These are phyloP conservation scores for Neoscelio sp. DNA, from an alignment of 2,888 invertebrate species.

Conservation along the genomic window DNA sequence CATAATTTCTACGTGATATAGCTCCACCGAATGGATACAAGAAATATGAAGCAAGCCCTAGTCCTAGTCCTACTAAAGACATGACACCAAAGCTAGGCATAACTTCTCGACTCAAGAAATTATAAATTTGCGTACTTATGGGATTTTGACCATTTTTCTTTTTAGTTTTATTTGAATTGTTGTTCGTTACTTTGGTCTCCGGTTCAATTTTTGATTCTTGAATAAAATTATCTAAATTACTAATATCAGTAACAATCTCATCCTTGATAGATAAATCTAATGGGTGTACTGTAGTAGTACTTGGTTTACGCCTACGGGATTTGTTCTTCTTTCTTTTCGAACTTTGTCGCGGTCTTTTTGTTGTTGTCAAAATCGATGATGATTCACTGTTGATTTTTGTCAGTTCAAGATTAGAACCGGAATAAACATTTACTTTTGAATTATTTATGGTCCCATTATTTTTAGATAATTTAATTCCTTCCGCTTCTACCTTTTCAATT, in stretches of 20 bases:
- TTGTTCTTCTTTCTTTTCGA: slow-evolving; percentile 84
- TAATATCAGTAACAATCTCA: slow-evolving; percentile 10
- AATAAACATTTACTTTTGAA: slow-evolving; percentile 76
- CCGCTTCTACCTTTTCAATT: slow-evolving; percentile 74
- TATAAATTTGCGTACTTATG: slow-evolving; percentile 90
- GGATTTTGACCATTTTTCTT: slow-evolving; percentile 86
- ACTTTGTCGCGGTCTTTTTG: slow-evolving; percentile 82
- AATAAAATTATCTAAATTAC: slow-evolving; percentile 70
- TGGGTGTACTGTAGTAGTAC: slow-evolving; percentile 77
- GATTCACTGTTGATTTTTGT: slow-evolving; percentile 78
- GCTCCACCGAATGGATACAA: slow-evolving; percentile 89
- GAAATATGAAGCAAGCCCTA: slow-evolving; percentile 91
- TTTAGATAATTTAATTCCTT: slow-evolving; percentile 63
- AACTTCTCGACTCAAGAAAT: slow-evolving; percentile 90
- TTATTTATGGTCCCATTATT: slow-evolving; percentile 84
- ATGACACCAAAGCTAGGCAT: slow-evolving; percentile 93
- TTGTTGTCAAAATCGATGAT: slow-evolving; percentile 23
- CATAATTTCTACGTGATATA: slow-evolving; percentile 86
- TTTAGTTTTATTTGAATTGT: slow-evolving; percentile 83
- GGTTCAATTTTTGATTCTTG: slow-evolving; percentile 82
- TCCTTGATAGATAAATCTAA: slow-evolving; percentile 60
- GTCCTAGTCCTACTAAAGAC: slow-evolving; percentile 88
- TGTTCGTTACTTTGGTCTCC: slow-evolving; percentile 77
- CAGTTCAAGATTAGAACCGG: slow-evolving; percentile 77
- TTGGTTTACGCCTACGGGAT: slow-evolving; percentile 85